Evolutionary conservation across 2,113 vertebrate genomes (phyloP), one percentile per base, ranked within the genome.

Genomic region (Sapayoa aenigma): DNA sequence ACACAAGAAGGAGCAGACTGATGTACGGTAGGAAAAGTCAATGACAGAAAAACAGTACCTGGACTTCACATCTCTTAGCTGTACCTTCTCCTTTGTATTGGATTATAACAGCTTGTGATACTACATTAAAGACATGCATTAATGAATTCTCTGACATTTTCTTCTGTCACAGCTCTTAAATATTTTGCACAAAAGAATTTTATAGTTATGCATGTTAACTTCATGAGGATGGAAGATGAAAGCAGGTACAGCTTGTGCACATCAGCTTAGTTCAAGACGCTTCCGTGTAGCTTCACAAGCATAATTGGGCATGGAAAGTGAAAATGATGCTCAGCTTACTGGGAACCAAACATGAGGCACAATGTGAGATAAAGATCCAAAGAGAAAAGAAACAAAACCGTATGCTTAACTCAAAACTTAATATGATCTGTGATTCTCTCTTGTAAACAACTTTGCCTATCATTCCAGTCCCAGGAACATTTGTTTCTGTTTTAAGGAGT

Each of bases 361-460:
- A 87, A 69, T 53, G 35, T 4, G 19, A 95, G 87, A 91, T 72
- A 80, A 83, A 79, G 78, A 95, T 73, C 63, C 75, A 85, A 94
- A 86, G 72, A 74, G 56, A 94, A 88, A 86, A 75, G 65, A 94
- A 94, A 84, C 24, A 86, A 93, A 91, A 59, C 44, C 87, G 84
- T 63, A 92, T 84, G 86, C 30, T 81, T 79, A 75, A 84, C 67
- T 90, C 69, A 87, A 83, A 93, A 86, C 42, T 69, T 93, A 80
- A 80, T 87, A 60, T 12, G 39, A 87, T 77, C 87, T 93, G 59
- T 90, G 72, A 92, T 95, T 94, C 37, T 42, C 93, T 44, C 87
- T 89, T 85, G 82, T 94, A 95, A 97, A 94, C 85, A 93, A 84
- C 87, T 94, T 74, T 74, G 79, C 37, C 82, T 78, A 12, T 84